These are phyloP conservation scores for Trogon melanurus DNA, from an alignment of 2,113 vertebrate genomes.

Conservation along the genomic window DNA sequence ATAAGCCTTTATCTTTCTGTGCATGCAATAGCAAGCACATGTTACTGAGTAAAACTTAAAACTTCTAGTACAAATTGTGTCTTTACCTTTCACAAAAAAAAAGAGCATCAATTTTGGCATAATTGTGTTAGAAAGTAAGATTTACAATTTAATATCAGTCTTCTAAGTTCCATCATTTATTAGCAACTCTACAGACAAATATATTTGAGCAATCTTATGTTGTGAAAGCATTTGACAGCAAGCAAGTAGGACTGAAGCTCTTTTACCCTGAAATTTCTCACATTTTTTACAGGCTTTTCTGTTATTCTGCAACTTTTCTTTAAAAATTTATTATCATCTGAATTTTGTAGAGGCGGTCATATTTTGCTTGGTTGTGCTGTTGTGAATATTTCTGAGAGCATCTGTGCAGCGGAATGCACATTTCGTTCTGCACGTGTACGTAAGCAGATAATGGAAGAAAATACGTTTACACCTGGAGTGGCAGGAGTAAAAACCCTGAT, in stretches of 20 bases:
- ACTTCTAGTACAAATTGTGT: background rate
- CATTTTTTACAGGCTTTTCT: background rate
- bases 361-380: background rate
- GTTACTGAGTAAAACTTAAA: background rate
- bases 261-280: background rate
- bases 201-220: background rate
- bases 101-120: background rate
- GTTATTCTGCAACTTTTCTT: background rate
- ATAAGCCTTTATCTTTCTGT: background rate
- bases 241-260: background rate
- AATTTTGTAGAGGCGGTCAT: background rate
- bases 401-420: background rate
- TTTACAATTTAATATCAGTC: background rate
- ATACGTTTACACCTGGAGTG: background rate
- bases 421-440: background rate
- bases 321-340: background rate
- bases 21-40: background rate
- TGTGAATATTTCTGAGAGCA: background rate
- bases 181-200: background rate
- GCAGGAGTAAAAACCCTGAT: background rate
- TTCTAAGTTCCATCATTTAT: background rate
- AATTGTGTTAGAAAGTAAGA: background rate
- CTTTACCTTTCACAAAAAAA: background rate
- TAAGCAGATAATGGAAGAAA: background rate
- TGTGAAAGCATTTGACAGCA: background rate